Conservation (phyloP, 2,888 invertebrate species). For the Diarsia brunnea region DNA sequence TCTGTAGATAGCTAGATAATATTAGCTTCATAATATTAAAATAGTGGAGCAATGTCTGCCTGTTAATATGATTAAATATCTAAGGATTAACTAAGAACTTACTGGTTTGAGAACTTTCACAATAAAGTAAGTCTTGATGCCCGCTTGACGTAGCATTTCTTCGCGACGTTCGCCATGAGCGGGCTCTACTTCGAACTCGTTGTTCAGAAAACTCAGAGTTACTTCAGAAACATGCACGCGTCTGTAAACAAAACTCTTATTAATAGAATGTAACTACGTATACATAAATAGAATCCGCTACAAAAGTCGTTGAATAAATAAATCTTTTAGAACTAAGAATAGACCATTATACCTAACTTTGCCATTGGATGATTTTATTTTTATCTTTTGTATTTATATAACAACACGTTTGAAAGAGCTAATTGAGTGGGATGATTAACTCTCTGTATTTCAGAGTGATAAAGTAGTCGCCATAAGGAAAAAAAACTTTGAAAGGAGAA, state of each 20-base stretch:
- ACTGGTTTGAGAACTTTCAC: constrained; percentile 96
- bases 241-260: constrained; percentile 87
- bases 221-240: constrained; percentile 98
- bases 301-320: constrained; percentile 59
- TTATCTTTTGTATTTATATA: not conserved
- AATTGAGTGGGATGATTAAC: constrained; percentile 8
- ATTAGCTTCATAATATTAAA: not conserved
- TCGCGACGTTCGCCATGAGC: constrained; percentile 98
- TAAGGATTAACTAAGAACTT: constrained; percentile 75
- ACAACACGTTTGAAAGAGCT: not conserved
- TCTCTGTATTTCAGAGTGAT: not conserved
- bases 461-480: not conserved
- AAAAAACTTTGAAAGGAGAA: not conserved
- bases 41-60: not conserved
- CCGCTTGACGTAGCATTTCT: constrained; percentile 96
- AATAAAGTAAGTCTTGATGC: constrained; percentile 98
- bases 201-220: constrained; percentile 96
- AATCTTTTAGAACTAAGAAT: constrained; percentile 48
- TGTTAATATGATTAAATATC: not conserved
- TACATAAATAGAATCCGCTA: constrained; percentile 60
- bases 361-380: constrained; percentile 28
- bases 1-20: constrained; percentile 21
- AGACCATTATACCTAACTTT: constrained; percentile 31
- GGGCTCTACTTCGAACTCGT: constrained; percentile 98
- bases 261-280: constrained; percentile 64